Evolutionary conservation across 2,113 vertebrate species (phyloP).

Genomic region (Phasianus colchicus): DNA sequence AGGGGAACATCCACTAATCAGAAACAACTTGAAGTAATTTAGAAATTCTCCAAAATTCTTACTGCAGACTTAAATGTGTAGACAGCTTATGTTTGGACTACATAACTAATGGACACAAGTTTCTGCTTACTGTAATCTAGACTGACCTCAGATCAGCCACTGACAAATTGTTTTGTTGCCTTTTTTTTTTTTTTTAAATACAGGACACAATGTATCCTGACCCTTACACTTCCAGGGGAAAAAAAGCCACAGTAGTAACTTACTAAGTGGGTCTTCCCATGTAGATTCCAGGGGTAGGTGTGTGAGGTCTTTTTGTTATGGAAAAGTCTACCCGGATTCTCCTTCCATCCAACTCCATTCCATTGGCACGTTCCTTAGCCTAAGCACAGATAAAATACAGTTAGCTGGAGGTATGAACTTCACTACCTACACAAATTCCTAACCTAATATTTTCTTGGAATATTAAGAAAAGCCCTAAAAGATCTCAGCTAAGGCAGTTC

Average conservation of each 20-base stretch:
- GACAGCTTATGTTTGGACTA: background rate
- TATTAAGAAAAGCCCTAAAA: background rate
- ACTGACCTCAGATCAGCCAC: background rate
- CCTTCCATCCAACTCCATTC: slow-evolving; percentile 96
- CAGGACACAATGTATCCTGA: background rate
- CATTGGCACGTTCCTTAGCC: slow-evolving; percentile 96
- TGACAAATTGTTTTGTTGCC: background rate
- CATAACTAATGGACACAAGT: background rate
- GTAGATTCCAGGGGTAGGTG: slow-evolving; percentile 96
- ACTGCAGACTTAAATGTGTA: background rate
- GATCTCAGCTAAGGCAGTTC: background rate
- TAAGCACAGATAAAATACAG: slow-evolving; percentile 30
- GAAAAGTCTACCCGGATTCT: slow-evolving; percentile 96
- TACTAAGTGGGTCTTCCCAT: slow-evolving; percentile 98
- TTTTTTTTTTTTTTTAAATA: background rate
- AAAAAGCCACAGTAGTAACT: slow-evolving; percentile 39
- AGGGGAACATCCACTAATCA: background rate
- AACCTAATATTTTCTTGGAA: background rate
- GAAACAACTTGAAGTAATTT: background rate
- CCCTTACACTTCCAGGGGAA: accelerated
- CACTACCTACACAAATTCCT: accelerated
- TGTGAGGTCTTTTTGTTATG: slow-evolving; percentile 96
- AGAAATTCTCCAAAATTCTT: background rate
- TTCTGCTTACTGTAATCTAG: background rate
- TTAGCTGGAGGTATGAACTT: background rate